Evolutionary conservation across 2,113 vertebrate species (phyloP), one percentile per base, ranked within the genome.

Genomic region (Alosa alosa): DNA sequence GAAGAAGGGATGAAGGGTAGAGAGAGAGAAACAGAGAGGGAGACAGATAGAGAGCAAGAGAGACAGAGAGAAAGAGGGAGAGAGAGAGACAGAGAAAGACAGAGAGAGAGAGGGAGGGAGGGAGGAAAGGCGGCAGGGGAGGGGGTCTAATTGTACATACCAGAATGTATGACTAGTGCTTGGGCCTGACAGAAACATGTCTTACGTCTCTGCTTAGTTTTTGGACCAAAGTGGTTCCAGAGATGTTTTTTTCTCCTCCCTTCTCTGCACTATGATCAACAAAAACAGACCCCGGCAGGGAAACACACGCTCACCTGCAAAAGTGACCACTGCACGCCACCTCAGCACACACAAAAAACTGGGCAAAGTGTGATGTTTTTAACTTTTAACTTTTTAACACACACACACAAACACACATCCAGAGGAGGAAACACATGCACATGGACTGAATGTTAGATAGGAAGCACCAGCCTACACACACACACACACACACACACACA

Each of bases 81-180:
- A 72, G 64, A 68, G n/a, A 68, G 60, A 25, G 60, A 68, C 1
- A 68, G 22, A 25, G 68, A 31, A 6, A 10, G 64, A 31, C 25
- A 36, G 68, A 75, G 68, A 36, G 31, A 72, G 68, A 8, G 68
- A 36, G 31, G 39, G 89, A 84, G 90, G 89, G 46, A 90, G 90
- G 90, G 87, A 89, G 89, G 6, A 86, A 88, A 89, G 92, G 90
- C 85, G 91, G 90, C 90, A 90, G 90, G 90, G 31, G 86, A 81
- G 90, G 89, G 92, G 92, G 92, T 90, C 90, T 86, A 91, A 82
- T 89, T 90, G 89, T 75, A 91, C 94, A 95, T 95, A 94, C 94
- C 94, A 95, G 89, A 94, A 93, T 89, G 89, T 94, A 95, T 94
- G 95, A 95, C 94, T 94, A 94, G 93, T 92, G 94, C 93, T 93